Percentiles rank a stretch among this genome's conserved stretches.
phyloP scores from a whole-genome alignment of 2,113 vertebrate species.

The Mohoua ochrocephala region DNA sequence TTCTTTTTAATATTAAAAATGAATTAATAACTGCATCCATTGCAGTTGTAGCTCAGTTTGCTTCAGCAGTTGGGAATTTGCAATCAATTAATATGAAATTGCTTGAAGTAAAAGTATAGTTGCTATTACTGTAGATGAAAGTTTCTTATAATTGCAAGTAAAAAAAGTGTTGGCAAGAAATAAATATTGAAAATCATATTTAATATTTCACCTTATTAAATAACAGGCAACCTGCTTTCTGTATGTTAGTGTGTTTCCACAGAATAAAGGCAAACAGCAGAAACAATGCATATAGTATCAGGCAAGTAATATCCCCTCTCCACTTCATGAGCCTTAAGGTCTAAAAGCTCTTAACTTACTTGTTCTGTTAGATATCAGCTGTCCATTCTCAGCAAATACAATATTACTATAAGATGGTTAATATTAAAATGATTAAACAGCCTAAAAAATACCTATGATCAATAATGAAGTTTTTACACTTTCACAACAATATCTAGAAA shows the following conservation, averaged over 20 bases:
- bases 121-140: background rate
- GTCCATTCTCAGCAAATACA: background rate
- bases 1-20: background rate
- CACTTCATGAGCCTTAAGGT: background rate
- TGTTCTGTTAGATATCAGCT: background rate
- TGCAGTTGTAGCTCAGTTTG: background rate
- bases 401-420: background rate
- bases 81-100: background rate
- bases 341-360: background rate
- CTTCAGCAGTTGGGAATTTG: background rate
- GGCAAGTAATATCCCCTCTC: background rate
- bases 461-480: background rate
- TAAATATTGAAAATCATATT: background rate
- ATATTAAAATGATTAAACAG: background rate
- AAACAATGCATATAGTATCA: fast-evolving
- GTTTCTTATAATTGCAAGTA: background rate
- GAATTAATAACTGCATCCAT: background rate
- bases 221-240: background rate
- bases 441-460: background rate
- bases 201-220: background rate
- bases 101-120: background rate
- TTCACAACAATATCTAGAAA: background rate
- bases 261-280: background rate
- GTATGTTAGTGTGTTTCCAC: background rate
- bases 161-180: background rate